Evolutionary conservation across 30 jellyfish, hydroid and myxozoan species (phyloP).

Genomic region (Hydractinia echinata): DNA sequence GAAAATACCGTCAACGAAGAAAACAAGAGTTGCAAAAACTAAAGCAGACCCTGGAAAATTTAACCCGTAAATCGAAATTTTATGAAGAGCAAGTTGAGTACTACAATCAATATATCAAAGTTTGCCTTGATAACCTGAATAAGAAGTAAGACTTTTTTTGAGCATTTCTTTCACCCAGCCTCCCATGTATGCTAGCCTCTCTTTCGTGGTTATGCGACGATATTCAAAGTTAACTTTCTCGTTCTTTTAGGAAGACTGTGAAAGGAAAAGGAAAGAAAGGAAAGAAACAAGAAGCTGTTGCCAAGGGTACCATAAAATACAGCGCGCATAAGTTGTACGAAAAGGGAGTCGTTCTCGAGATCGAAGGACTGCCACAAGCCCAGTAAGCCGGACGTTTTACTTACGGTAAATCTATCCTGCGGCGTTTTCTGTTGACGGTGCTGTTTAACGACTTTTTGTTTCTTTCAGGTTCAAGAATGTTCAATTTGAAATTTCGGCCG

Average conservation of each 20-base stretch:
- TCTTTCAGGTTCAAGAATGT: constrained; percentile 79
- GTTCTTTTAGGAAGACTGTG: constrained; percentile 49
- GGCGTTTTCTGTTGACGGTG: too few species aligned
- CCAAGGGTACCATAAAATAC: constrained; percentile 82
- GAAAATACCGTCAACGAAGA: constrained; percentile 89
- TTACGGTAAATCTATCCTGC: too few species aligned
- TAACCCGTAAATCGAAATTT: constrained; percentile 73
- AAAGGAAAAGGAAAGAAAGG: constrained; percentile 55
- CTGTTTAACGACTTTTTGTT: background rate
- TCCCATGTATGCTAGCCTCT: background rate
- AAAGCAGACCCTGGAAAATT: constrained; percentile 78
- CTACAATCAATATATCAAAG: constrained; percentile 86
- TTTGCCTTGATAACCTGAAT: constrained; percentile 87
- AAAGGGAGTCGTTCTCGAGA: constrained; percentile 83
- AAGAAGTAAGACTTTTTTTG: constrained; percentile 57
- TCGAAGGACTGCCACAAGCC: constrained; percentile 90
- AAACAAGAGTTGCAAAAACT: constrained; percentile 80
- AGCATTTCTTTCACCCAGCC: background rate
- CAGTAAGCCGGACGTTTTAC: constrained; percentile 53
- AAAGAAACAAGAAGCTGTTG: constrained; percentile 63
- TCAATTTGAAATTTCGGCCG: constrained; percentile 67
- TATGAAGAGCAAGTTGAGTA: constrained; percentile 85
- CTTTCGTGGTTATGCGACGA: too few species aligned
- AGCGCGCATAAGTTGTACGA: constrained; percentile 87
- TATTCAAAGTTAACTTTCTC: background rate